These are phyloP conservation scores for Nephotettix cincticeps DNA, from an alignment of 1,140 invertebrate species.

Conservation along the genomic window DNA sequence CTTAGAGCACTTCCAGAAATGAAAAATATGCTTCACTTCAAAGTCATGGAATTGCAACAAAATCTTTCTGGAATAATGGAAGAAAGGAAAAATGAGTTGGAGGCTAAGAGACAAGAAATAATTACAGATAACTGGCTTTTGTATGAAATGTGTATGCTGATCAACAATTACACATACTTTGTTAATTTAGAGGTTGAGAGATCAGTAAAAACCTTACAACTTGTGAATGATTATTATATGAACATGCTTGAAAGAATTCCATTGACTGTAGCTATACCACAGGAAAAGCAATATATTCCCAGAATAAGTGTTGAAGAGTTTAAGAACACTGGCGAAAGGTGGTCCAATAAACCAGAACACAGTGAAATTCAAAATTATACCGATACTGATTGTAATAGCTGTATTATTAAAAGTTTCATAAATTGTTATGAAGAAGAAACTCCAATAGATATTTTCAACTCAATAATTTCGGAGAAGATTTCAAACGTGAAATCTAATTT, in stretches of 20 bases:
- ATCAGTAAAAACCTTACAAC: conserved; percentile 51
- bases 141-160: conserved; percentile 51
- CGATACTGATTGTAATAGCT: neutral
- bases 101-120: conserved; percentile 50
- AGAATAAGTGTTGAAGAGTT: neutral
- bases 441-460: neutral
- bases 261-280: neutral
- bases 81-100: conserved; percentile 50
- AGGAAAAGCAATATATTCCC: neutral
- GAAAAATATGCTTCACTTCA: conserved; percentile 47
- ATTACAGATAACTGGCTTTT: conserved; percentile 54
- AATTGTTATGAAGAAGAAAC: neutral
- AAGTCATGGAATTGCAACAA: conserved; percentile 47
- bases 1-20: conserved; percentile 12
- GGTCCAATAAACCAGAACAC: neutral
- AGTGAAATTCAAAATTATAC: neutral
- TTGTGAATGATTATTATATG: conserved; percentile 57
- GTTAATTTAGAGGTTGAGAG: conserved; percentile 59
- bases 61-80: conserved; percentile 54
- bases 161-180: conserved; percentile 54
- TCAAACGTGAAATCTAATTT: neutral
- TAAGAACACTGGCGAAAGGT: neutral
- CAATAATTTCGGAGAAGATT: neutral
- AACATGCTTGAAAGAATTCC: conserved; percentile 44
- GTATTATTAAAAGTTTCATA: neutral